Evolutionary conservation across 2,888 invertebrate species (phyloP).

Genomic region (Tillus elongatus): DNA sequence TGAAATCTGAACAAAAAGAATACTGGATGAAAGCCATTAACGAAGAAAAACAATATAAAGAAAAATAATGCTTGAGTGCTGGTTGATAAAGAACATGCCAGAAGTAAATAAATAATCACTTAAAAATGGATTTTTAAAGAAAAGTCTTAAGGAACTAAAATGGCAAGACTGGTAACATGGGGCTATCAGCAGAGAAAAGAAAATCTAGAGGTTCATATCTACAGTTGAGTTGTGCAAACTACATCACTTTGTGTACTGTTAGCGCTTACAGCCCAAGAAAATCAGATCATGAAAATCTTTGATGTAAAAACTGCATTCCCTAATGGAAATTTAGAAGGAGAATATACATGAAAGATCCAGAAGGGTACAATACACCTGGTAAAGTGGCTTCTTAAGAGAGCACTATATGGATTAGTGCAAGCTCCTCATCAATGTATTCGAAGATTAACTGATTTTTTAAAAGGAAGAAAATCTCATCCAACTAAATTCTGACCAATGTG

Average conservation of each 20-base stretch:
- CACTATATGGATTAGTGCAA: conserved; percentile 28
- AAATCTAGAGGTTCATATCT: conserved; percentile 20
- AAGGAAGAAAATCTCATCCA: conserved; percentile 18
- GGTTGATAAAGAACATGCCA: too few relatives aligned
- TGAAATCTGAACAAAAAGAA: too few relatives aligned
- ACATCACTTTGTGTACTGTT: conserved; percentile 16
- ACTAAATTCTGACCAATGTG: conserved; percentile 26
- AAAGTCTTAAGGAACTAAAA: background rate
- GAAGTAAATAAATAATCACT: background rate
- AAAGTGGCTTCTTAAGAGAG: conserved; percentile 19
- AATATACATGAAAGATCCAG: conserved; percentile 9
- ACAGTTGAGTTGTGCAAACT: conserved; percentile 17
- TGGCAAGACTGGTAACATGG: too few relatives aligned
- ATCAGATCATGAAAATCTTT: too few relatives aligned
- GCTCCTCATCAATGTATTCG: conserved; percentile 26
- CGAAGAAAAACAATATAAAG: background rate
- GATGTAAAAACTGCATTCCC: conserved; percentile 18
- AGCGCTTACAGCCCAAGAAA: too few relatives aligned
- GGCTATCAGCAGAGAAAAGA: too few relatives aligned
- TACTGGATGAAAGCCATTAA: conserved; percentile 4
- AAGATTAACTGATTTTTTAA: conserved; percentile 20
- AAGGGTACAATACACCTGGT: conserved; percentile 8
- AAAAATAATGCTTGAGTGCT: background rate
- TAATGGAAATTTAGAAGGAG: too few relatives aligned
- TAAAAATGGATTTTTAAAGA: background rate